Evolutionary conservation across 2,797 vertebrate species (phyloP).

Genomic region (Eleutherodactylus coqui): DNA sequence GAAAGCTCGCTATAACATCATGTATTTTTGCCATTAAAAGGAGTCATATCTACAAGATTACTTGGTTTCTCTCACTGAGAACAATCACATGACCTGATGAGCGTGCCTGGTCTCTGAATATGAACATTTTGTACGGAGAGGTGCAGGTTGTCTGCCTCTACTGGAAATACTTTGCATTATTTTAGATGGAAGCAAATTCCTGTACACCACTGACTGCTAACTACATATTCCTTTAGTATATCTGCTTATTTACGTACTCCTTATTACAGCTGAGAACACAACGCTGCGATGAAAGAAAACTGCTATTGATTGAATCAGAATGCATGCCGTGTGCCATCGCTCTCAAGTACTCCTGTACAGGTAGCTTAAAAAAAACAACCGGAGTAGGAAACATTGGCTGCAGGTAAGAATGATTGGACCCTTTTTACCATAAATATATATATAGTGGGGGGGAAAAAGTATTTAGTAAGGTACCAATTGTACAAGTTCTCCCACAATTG

Average conservation of each 20-base stretch:
- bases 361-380: slow-evolving; percentile 70
- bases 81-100: no score
- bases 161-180: no score
- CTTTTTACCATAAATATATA: not conserved
- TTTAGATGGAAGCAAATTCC: not conserved
- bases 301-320: slow-evolving; percentile 63
- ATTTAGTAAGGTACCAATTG: no score
- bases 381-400: slow-evolving; percentile 73
- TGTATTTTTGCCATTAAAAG: no score
- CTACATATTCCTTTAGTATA: not conserved
- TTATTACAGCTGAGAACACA: not conserved
- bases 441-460: no score
- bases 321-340: slow-evolving; percentile 82
- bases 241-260: not conserved
- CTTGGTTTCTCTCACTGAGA: no score
- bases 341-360: slow-evolving; percentile 70
- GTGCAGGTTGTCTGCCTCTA: no score
- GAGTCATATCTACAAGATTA: no score
- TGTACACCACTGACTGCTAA: no score
- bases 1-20: no score
- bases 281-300: slow-evolving; percentile 76
- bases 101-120: no score
- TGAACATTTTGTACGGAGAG: not conserved
- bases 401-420: slow-evolving; percentile 74
- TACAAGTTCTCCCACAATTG: no score